Conservation (phyloP, 2,888 invertebrate genomes). For the Cremastinae sp. region DNA sequence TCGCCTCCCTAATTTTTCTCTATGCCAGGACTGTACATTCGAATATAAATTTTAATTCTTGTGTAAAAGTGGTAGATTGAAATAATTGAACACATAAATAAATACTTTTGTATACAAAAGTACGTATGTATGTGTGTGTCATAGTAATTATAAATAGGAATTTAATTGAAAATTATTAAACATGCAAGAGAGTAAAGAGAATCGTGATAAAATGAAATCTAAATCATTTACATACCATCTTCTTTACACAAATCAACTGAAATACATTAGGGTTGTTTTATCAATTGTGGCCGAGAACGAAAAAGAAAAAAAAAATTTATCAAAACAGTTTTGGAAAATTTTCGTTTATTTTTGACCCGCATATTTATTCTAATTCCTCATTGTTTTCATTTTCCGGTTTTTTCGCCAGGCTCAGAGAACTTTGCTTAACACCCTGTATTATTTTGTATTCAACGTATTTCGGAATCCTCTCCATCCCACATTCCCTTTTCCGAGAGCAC, state of each 20-base stretch:
- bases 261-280: constrained; percentile 76
- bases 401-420: constrained; percentile 6
- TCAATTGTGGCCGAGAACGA: constrained; percentile 69
- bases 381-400: not conserved
- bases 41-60: constrained; percentile 34
- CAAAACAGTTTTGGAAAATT: constrained; percentile 12
- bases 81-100: constrained; percentile 62
- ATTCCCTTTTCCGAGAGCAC: too few species aligned
- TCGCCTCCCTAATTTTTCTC: too few species aligned
- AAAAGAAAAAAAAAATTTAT: constrained; percentile 49
- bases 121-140: constrained; percentile 23
- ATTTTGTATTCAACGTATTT: too few species aligned
- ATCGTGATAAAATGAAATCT: constrained; percentile 69
- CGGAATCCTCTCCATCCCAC: too few species aligned
- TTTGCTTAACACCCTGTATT: too few species aligned
- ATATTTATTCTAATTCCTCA: constrained; percentile 12
- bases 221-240: constrained; percentile 78
- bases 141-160: constrained; percentile 59
- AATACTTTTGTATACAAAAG: not conserved
- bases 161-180: constrained; percentile 50
- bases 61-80: constrained; percentile 59
- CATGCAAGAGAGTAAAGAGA: constrained; percentile 70
- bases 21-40: not conserved
- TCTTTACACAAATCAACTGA: constrained; percentile 79
- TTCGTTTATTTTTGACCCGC: not conserved